Base-by-base conservation (phyloP, 2,888 invertebrate species). In the Ischnus inquisitorius region DNA sequence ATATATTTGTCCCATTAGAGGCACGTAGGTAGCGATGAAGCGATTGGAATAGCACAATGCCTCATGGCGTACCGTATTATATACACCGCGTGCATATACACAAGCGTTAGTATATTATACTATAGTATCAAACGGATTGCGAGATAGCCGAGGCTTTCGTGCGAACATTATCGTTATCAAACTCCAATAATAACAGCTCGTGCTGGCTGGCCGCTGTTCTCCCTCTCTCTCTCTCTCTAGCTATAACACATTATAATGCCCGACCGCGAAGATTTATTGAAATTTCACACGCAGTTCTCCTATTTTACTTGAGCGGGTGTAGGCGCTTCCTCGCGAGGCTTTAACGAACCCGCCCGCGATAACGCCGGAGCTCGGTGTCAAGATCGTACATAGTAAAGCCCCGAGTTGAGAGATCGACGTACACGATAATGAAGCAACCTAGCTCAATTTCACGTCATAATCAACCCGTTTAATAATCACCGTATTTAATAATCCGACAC, bases 101-200 rank as follows among this genome's bases (percentile, higher is more conserved):
- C 25, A 51, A 34, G 65, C 43, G 34, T 78, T n/a, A 74, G 10
- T 22, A 54, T 12, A 54, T 4, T 34, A 34, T 6, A 51, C 54
- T 12, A 22, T 22, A 54, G 54, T 54, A 54, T 67, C 69, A 83
- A 76, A 79, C 65, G 57, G 83, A 83, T 83, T 65, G 79, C 65
- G 83, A 75, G 77, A 86, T 83, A 82, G 83, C 80, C 67, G 83
- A 86, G 85, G 84, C 83, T 86, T 79, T 89, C 88, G 89, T 86
- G 90, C 88, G 90, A 90, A 91, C 89, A 89, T 90, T 89, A 90
- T 91, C 90, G 89, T 90, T 90, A 90, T 90, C 90, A 87, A 86
- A 79, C 83, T 81, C 84, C 85, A 86, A 87, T 90, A 91, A 91
- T 91, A 91, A 91, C 88, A 88, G 87, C 83, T 87, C 82, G 77